Base-by-base conservation (phyloP, 2,797 vertebrate genomes). In the Mareca strepera region DNA sequence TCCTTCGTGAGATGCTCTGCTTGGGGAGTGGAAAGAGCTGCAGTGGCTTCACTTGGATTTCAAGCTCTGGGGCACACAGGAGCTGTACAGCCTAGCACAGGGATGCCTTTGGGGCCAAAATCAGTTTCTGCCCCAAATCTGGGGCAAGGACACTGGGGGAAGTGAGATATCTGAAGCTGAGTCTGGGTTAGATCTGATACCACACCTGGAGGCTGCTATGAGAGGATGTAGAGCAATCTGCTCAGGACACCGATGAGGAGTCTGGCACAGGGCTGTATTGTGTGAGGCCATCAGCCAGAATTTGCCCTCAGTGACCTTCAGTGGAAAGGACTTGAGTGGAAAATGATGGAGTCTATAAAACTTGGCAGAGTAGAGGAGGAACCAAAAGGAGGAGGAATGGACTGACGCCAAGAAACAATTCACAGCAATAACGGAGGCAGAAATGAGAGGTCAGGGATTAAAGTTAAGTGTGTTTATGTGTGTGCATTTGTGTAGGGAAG, bases 391-490 rank as follows among this genome's bases (percentile, higher is more conserved):
- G 82, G 59, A 74, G 66, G 82, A 77, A 56, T 74, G 86, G 92
- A 86, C 13, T 0, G 41, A 64, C 1, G 44, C 90, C 74, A 88
- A 96, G 89, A 88, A 96, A 78, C 35, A 63, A 86, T 64, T 96
- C 92, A 79, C 35, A 63, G 92, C 79, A 93, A 50, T 93, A 91
- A 86, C 4, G 29, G 82, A 88, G 93, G 62, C 69, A 82, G 89
- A 56, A 96, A 95, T 43, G 78, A 90, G 87, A 92, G 92, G 92
- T 92, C 87, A 78, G 91, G 89, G 81, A 82, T 88, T 94, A 70
- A 86, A 92, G 77, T 84, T 77, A 95, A 94, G 86, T 56, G n/a
- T 79, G 82, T 94, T 4, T 60, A 21, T 31, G 43, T 48, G 48
- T 41, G 73, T n/a, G 75, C 1, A 2, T 56, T 4, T 56, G 58